Evolutionary conservation across 2,113 vertebrate species (phyloP), one percentile per base, ranked within the genome.

Genomic region (Cryptomyrus ogoouensis): DNA sequence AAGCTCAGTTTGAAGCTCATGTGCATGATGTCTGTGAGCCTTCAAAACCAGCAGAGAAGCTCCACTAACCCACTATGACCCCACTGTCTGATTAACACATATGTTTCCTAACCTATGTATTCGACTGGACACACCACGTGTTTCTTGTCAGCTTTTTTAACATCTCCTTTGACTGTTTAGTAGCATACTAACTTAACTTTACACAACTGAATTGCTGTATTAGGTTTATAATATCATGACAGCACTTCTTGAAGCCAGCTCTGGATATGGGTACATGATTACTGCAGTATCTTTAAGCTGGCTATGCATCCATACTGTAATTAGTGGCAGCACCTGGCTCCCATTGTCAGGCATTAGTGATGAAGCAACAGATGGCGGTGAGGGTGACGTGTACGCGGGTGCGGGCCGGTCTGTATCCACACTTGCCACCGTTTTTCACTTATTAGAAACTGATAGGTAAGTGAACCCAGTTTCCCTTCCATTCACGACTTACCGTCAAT

Each of bases 321-420:
- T 31, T 89, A 90, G 90, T 91, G 24, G 91, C 91, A 89, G 88
- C 83, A 91, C 90, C 83, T 62, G 47, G 92, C 70, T 93, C 89
- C 90, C 92, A 8, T n/a, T 91, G 93, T 93, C 92, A 87, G 91
- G 15, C 89, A 42, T 88, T 92, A 92, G 92, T 94, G 92, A 94
- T 91, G 88, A 83, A 87, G 91, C 93, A 93, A 83, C 52, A 91
- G 86, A 88, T 62, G 50, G 91, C 91, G 88, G 88, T 12, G 1
- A 6, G 2, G 39, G n/a, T 17, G 39, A 88, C n/a, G 9, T 31
- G n/a, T 70, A 70, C 1, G 58, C 58, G 9, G 58, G 7, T 9
- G 58, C 8, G 8, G 9, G 9, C 31, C 62, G 13, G 62, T 31
- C 62, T 70, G 62, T 27, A 70, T 27, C 62, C 62, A 4, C 62